Evolutionary conservation across 1,140 invertebrate species (phyloP), one percentile per base, ranked within the genome.

Genomic region (Nasonia giraulti): DNA sequence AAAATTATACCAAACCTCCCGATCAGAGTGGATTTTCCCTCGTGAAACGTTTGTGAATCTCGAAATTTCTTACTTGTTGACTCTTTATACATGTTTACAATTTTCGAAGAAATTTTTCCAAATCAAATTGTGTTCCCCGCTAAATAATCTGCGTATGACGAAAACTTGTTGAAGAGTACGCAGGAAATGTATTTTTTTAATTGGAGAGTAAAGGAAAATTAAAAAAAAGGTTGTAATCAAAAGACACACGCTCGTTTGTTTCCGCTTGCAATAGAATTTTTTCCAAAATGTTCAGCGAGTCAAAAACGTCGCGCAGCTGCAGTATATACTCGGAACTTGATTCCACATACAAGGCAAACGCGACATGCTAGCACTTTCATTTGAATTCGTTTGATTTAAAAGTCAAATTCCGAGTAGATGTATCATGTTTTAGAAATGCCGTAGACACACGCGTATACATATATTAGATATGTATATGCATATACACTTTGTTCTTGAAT

Each of bases 301-400:
- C 33, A 37, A 37, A 6, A 4, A 20, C 55, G 17, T 2, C 14
- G n/a, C 14, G n/a, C n/a, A 20, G 20, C 17, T 62, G 17, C 20
- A 62, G 14, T 50, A 3, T 10, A 50, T 47, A 17, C 12, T 50
- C 10, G 47, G 17, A 62, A 62, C 17, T 62, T 20, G 17, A 20
- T 62, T 62, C 6, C 14, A 62, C 20, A 62, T 62, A 7, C 20
- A 4, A 62, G n/a, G 55, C 55, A 20, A 62, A 33, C 33, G 17
- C 5, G 55, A 62, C 20, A 62, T 62, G 17, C 55, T 62, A n/a
- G 17, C 17, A n/a, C 17, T n/a, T 76, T 23, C 20, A 33, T 76
- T 40, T 14, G 37, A 44, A 40, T 47, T 76, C 74, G 47, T 76
- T 76, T 47, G 74, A 76, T 44, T 76, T 47, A n/a, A 76, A 40